Conservation (phyloP, 1,140 invertebrate species). For the Eurosta solidaginis region DNA sequence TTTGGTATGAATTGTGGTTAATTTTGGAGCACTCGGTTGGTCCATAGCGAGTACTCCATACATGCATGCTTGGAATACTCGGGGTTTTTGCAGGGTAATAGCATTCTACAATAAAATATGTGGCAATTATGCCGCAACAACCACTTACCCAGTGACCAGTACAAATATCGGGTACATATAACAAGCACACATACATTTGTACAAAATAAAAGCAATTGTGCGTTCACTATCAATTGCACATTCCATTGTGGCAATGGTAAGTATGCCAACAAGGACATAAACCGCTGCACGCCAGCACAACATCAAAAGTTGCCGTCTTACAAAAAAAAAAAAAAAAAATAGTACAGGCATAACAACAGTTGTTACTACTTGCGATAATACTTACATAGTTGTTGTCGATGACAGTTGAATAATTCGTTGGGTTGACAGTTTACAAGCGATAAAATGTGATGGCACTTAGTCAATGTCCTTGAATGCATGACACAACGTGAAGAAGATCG, state of each 20-base stretch:
- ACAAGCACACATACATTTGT: background rate
- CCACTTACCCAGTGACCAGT: background rate
- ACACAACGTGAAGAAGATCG: background rate
- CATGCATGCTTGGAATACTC: too few relatives aligned
- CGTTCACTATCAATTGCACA: background rate
- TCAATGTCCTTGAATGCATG: background rate
- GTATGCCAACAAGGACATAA: background rate
- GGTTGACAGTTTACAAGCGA: constrained; percentile 30
- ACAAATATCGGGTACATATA: too few relatives aligned
- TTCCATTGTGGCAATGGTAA: constrained; percentile 5
- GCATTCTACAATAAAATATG: background rate
- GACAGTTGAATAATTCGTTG: background rate
- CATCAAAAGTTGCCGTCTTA: background rate
- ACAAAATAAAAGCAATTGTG: background rate
- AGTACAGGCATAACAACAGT: background rate
- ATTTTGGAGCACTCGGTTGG: too few relatives aligned
- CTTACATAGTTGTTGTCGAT: background rate
- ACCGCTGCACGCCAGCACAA: background rate
- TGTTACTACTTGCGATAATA: background rate
- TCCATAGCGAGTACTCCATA: too few relatives aligned
- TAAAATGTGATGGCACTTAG: constrained; percentile 29
- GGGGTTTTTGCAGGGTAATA: too few relatives aligned
- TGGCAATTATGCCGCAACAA: background rate
- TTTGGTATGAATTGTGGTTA: too few relatives aligned
- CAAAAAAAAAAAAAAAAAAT: background rate